These are phyloP conservation scores for Oryzias dopingdopingensis DNA, from an alignment of 2,797 vertebrate genomes.

Conservation along the genomic window DNA sequence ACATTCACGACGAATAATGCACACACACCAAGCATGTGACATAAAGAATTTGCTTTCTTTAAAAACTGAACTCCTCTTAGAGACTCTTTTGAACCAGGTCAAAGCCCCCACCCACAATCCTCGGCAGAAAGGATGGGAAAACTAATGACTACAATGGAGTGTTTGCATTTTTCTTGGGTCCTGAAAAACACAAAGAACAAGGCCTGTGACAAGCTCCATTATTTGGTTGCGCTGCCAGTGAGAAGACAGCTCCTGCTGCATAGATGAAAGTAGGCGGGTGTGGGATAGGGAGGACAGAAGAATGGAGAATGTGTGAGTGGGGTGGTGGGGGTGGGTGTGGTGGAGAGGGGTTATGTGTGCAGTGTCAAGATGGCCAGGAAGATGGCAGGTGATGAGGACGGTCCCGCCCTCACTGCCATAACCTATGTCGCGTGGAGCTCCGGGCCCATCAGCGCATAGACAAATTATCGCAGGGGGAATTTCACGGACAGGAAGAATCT, in stretches of 20 bases:
- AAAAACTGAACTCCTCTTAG: constrained; percentile 84
- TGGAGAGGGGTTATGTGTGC: constrained; percentile 81
- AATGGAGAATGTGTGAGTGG: constrained; percentile 62
- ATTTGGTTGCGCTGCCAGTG: constrained; percentile 93
- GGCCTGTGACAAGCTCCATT: constrained; percentile 99
- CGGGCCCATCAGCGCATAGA: constrained; percentile 89
- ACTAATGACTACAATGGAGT: constrained; percentile 97
- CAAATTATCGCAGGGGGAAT: constrained; percentile 87
- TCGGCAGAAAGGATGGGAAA: constrained; percentile 91
- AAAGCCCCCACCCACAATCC: constrained; percentile 84
- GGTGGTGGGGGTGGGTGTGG: not conserved
- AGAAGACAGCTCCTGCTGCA: constrained; percentile 92
- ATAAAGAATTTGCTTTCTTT: constrained; percentile 85
- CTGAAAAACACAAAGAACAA: constrained; percentile 94
- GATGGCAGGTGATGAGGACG: constrained; percentile 97
- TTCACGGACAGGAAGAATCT: constrained; percentile 83
- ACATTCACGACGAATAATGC: constrained; percentile 65
- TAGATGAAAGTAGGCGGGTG: constrained; percentile 77
- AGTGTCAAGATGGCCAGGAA: constrained; percentile 90
- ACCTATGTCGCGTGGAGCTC: constrained; percentile 83
- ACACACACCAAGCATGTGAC: constrained; percentile 78
- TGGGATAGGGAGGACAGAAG: constrained; percentile 65
- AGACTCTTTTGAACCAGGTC: constrained; percentile 87
- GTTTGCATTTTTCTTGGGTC: constrained; percentile 91
- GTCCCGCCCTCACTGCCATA: constrained; percentile 81